Conservation (phyloP, 2,113 vertebrate genomes). For the Labeo catla region DNA sequence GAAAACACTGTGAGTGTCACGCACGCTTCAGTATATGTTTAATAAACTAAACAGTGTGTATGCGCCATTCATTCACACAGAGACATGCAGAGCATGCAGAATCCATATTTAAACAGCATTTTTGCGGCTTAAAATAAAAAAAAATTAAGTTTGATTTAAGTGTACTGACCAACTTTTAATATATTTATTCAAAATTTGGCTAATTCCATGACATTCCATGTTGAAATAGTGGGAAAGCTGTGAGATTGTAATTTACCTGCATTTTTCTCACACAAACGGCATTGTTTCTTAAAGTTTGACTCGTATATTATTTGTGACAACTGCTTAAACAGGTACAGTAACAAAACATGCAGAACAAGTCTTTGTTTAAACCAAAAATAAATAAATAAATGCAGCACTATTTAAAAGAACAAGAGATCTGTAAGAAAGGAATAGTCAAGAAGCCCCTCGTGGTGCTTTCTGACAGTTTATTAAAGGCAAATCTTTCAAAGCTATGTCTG, state of each 20-base stretch:
- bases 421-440: not conserved
- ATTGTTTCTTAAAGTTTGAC: not conserved
- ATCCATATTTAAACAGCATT: too few species aligned
- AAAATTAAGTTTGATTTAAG: too few species aligned
- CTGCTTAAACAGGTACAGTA: not conserved
- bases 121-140: too few species aligned
- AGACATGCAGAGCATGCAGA: too few species aligned
- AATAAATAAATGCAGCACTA: not conserved
- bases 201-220: too few species aligned
- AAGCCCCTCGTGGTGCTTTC: not conserved
- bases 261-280: not conserved
- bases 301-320: not conserved
- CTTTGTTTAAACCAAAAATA: not conserved
- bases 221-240: too few species aligned
- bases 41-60: too few species aligned
- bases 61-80: too few species aligned
- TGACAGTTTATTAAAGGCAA: not conserved
- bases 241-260: not conserved
- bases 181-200: too few species aligned
- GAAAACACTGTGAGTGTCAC: too few species aligned
- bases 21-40: too few species aligned
- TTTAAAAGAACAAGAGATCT: not conserved
- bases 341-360: not conserved
- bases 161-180: too few species aligned
- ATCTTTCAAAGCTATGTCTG: constrained; percentile 15